Percentiles rank a stretch among this genome's conserved stretches.
These are phyloP conservation scores for Peromyscus maniculatus DNA, from an alignment of 2,113 vertebrate genomes.

Conservation along the genomic window DNA sequence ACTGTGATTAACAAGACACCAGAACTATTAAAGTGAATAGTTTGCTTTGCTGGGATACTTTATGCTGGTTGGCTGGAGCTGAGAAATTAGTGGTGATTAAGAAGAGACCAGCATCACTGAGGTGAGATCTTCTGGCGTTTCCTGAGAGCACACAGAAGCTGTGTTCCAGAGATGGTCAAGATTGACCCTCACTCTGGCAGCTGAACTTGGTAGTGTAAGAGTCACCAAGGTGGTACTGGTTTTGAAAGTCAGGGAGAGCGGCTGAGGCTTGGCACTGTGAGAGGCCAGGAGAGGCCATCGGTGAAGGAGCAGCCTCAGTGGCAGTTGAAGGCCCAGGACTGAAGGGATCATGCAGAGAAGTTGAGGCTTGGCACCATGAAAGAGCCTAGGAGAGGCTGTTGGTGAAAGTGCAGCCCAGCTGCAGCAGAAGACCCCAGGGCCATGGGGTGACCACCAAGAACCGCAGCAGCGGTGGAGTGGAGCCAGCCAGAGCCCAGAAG, in stretches of 20 bases:
- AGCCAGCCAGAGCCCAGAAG: neutral
- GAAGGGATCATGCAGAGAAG: neutral
- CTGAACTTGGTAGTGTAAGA: neutral
- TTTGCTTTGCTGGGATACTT: neutral
- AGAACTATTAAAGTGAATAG: neutral
- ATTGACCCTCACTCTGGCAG: neutral
- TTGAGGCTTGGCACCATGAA: neutral
- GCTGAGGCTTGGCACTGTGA: neutral
- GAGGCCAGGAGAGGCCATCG: too few species aligned
- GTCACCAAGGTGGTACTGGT: neutral
- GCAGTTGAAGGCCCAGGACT: neutral
- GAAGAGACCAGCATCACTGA: neutral
- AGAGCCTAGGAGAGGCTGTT: neutral
- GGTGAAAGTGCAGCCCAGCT: neutral
- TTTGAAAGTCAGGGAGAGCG: neutral
- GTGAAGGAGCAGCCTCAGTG: neutral
- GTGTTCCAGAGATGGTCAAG: neutral
- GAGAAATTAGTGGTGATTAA: neutral
- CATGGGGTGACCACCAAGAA: neutral
- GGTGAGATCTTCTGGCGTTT: neutral
- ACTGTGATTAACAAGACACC: neutral
- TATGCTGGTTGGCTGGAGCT: too few species aligned
- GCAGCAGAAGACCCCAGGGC: neutral
- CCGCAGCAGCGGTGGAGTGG: neutral
- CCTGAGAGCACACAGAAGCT: neutral